Evolutionary conservation across 2,113 vertebrate genomes (phyloP).

Genomic region (Daubentonia madagascariensis): DNA sequence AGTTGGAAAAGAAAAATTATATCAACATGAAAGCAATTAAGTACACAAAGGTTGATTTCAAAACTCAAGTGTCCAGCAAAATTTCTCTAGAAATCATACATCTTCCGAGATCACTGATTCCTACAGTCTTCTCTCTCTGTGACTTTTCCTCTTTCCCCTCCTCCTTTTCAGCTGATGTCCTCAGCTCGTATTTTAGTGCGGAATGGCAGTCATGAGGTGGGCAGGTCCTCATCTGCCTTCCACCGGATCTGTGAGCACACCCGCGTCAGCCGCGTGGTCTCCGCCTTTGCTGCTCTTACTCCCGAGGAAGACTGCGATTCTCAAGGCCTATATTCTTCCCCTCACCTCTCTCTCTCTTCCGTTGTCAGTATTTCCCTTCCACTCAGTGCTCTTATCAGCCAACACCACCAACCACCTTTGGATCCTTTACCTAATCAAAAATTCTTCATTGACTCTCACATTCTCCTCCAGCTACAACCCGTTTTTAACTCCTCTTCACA

Average conservation of each 20-base stretch:
- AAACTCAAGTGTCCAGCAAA: neutral
- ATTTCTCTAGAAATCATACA: neutral
- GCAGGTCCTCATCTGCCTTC: no score
- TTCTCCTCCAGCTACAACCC: neutral
- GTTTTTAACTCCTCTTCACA: neutral
- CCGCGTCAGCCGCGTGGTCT: neutral
- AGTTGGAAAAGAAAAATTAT: neutral
- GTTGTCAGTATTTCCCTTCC: neutral
- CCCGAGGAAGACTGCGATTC: neutral
- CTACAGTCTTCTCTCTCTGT: neutral
- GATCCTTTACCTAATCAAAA: neutral
- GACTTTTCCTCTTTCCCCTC: neutral
- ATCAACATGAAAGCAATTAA: neutral
- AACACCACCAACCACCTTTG: neutral
- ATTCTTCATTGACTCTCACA: neutral
- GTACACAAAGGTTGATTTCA: neutral
- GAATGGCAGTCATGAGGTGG: neutral
- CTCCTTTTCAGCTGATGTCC: neutral
- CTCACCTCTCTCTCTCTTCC: neutral
- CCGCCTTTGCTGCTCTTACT: neutral
- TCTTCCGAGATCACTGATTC: neutral
- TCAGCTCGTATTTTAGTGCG: neutral
- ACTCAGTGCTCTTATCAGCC: neutral
- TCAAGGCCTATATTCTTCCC: neutral
- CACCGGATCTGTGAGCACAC: neutral